Conservation (phyloP, 92 coral and sea anemone species). For the Umimayanthus chanpuru region DNA sequence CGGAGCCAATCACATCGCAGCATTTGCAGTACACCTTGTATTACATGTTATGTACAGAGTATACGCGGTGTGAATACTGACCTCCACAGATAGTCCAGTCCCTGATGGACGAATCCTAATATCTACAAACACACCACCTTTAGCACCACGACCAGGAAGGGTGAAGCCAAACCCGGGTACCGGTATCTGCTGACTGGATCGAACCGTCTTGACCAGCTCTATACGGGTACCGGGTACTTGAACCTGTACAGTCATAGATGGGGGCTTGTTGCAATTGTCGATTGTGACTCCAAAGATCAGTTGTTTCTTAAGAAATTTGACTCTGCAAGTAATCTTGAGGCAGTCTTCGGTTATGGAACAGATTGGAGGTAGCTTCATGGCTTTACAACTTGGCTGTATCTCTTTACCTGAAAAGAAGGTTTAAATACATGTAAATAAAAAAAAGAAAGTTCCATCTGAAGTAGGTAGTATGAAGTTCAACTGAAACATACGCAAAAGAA, state of each 20-base stretch:
- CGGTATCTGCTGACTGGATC: slow-evolving; percentile 20
- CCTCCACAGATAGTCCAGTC: slow-evolving; percentile 29
- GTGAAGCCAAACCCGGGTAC: slow-evolving; percentile 43
- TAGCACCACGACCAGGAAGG: background rate
- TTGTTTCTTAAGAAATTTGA: slow-evolving; percentile 43
- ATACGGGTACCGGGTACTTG: slow-evolving; percentile 41
- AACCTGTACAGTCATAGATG: slow-evolving; percentile 28
- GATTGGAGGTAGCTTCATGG: slow-evolving; percentile 41
- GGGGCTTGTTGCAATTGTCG: slow-evolving; percentile 51
- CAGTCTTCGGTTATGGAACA: slow-evolving; percentile 56
- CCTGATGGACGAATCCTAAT: slow-evolving; percentile 30
- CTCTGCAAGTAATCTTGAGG: slow-evolving; percentile 37
- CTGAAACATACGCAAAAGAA: no score
- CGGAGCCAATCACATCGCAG: no score
- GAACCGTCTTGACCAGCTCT: slow-evolving; percentile 21
- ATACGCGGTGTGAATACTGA: background rate
- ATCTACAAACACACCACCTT: slow-evolving; percentile 48
- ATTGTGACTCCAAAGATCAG: slow-evolving; percentile 23
- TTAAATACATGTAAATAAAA: background rate
- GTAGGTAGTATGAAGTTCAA: background rate
- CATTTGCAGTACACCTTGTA: no score
- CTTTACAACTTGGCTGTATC: slow-evolving; percentile 18
- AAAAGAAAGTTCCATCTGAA: background rate
- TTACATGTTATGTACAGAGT: no score
- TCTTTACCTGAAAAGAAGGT: background rate